Base-by-base conservation (phyloP, 2,113 vertebrate genomes). In the Lichenostomus cassidix region DNA sequence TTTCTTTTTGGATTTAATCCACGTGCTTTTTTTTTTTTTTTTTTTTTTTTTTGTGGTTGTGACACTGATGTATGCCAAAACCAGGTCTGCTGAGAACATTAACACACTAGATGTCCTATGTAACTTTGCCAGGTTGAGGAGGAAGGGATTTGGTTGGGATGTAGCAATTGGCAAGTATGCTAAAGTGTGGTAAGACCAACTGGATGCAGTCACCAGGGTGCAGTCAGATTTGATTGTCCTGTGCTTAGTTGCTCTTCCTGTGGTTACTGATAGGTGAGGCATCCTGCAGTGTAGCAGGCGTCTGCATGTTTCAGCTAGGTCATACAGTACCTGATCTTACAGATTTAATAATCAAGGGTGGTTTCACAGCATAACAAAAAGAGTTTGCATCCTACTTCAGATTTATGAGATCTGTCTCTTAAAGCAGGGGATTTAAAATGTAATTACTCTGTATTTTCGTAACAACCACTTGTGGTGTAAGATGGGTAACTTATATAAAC, bases 391-490 rank as follows among this genome's bases (percentile, higher is more conserved):
- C 22, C 52, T 86, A 50, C 28, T 80, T 92, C 35, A 78, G 64
- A 86, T 95, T 64, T 68, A 88, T 15, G 24, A 88, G 35, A 59
- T 75, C 71, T 47, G 16, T 83, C 46, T 83, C 53, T 78, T 63
- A 68, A 86, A 90, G 69, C 46, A 60, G 35, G 33, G 58, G 52
- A 8, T 77, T 83, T 94, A 92, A 86, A 63, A 35, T 80, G 35
- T 63, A 83, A 94, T 92, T 77, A 70, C 70, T 95, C 47, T 81
- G 15, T 83, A 56, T 94, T 95, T 96, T 78, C 85, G 9, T 60
- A 71, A 53, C 76, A 69, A 13, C 56, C 42, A 21, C 20, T 93
- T 70, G 55, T 65, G 49, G 47, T 70, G 13, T 87, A 58, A 46
- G 35, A 2, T 64, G 46, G 62, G 53, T 83, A 75, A 68, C 11